phyloP scores from a whole-genome alignment of 2,113 vertebrate species.

The Urocynchramus pylzowi region DNA sequence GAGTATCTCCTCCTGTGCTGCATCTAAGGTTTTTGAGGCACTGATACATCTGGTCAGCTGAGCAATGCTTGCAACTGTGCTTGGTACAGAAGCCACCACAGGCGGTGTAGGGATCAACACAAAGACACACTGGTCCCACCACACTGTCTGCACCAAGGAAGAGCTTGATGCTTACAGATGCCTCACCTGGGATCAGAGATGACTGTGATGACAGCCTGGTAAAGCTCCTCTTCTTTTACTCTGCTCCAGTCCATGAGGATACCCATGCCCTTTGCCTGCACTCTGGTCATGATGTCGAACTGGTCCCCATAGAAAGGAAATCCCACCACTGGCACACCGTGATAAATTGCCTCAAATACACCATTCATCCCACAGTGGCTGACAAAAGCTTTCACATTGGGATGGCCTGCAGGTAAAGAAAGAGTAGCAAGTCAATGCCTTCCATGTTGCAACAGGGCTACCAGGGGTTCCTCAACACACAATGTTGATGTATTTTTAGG shows the following conservation, averaged over 20 bases:
- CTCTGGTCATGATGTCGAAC: constrained; percentile 69
- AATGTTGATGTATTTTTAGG: fast-evolving
- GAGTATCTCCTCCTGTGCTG: neutral
- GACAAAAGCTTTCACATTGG: constrained; percentile 60
- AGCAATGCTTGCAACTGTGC: neutral
- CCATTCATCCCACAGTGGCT: constrained; percentile 70
- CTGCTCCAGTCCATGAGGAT: constrained; percentile 66
- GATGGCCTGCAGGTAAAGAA: constrained; percentile 51
- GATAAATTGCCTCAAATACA: constrained; percentile 68
- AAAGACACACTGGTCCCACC: neutral
- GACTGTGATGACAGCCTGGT: constrained; percentile 41
- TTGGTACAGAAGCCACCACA: neutral
- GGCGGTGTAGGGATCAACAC: neutral
- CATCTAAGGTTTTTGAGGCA: neutral
- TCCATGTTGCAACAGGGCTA: neutral
- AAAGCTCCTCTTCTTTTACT: constrained; percentile 53
- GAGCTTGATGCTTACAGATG: neutral
- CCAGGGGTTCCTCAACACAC: neutral
- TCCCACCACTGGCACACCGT: constrained; percentile 68
- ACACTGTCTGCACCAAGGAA: neutral
- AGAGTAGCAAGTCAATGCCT: neutral
- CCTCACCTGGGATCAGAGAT: constrained; percentile 60
- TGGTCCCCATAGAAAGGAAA: constrained; percentile 73
- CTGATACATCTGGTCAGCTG: neutral
- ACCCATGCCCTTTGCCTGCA: constrained; percentile 68